phyloP scores from a whole-genome alignment of 2,113 vertebrate genomes.

The Orcinus orca region DNA sequence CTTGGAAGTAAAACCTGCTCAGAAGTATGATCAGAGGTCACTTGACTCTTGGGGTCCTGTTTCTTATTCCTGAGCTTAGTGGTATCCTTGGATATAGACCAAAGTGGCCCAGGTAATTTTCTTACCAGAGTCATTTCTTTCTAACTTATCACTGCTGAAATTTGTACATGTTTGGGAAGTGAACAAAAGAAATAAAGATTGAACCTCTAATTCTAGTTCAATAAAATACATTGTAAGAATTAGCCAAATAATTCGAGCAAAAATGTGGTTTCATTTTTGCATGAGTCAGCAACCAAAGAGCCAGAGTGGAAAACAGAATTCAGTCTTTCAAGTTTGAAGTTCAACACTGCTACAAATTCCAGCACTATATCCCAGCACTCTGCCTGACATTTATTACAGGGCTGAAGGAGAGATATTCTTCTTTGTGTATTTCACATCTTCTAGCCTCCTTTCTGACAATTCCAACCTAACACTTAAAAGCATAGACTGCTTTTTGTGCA shows the following conservation, averaged over 20 bases:
- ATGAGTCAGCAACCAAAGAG: neutral
- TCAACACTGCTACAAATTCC: neutral
- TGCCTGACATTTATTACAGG: neutral
- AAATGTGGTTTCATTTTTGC: neutral
- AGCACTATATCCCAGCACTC: neutral
- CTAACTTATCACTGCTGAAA: neutral
- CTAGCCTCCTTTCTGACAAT: neutral
- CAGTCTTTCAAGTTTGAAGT: neutral
- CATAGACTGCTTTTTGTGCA: neutral
- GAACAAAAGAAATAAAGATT: neutral
- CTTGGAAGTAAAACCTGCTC: neutral
- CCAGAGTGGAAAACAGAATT: neutral
- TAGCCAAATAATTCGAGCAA: constrained; percentile 21
- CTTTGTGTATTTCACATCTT: neutral
- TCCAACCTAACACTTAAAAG: neutral
- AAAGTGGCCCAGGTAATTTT: constrained; percentile 22
- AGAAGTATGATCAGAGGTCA: neutral
- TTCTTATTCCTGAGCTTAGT: neutral
- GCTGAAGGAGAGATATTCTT: neutral
- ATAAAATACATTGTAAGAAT: constrained; percentile 17
- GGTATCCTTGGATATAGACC: neutral
- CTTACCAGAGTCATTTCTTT: neutral
- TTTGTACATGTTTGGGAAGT: neutral
- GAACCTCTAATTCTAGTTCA: neutral
- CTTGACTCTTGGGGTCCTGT: neutral